A percentile compares a stretch with the other conserved stretches of the same genome.
phyloP scores from a whole-genome alignment of 2,113 vertebrate species.

The Oryzias celebensis region DNA sequence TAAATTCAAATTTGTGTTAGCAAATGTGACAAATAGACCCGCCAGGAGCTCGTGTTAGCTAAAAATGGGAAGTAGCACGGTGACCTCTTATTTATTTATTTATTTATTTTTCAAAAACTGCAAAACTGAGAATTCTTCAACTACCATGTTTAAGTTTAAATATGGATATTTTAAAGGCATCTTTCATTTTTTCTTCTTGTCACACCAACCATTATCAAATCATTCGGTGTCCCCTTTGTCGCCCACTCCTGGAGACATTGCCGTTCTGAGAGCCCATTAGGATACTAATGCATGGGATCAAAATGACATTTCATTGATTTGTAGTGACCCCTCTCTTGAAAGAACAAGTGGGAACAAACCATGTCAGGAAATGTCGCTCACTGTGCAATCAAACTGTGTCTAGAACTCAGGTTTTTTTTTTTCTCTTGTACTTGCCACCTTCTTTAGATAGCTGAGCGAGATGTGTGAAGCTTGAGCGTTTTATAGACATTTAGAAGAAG shows the following conservation, averaged over 20 bases:
- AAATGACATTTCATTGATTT: background rate
- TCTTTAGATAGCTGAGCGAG: too few relatives aligned
- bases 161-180: too few relatives aligned
- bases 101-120: constrained; percentile 20
- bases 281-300: background rate
- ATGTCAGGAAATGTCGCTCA: too few relatives aligned
- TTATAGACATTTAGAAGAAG: too few relatives aligned
- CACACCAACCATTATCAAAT: background rate
- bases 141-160: too few relatives aligned
- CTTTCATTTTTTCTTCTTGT: background rate
- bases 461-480: too few relatives aligned
- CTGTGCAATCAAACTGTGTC: background rate
- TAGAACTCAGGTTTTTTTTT: background rate
- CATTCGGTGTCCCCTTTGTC: background rate
- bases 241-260: background rate
- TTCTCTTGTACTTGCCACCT: background rate
- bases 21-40: constrained; percentile 25
- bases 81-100: constrained; percentile 9
- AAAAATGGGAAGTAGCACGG: constrained; percentile 10
- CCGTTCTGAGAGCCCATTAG: background rate
- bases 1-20: constrained; percentile 16
- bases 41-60: constrained; percentile 14
- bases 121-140: background rate
- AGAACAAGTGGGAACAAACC: background rate
- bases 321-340: background rate